Evolutionary conservation across 1,140 invertebrate genomes (phyloP).

Genomic region (Dolichoris vasculosae): DNA sequence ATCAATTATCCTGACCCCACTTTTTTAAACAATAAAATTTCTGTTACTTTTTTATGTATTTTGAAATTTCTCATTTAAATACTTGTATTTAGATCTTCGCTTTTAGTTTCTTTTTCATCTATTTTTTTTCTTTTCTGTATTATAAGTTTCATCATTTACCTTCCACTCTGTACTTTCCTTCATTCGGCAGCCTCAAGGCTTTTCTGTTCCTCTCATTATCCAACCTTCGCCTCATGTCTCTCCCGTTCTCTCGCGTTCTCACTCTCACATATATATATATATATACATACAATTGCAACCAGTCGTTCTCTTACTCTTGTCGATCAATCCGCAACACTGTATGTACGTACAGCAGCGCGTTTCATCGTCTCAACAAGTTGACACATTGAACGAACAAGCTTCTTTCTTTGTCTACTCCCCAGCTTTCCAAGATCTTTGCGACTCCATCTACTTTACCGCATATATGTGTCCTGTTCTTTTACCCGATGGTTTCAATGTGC

Average conservation of each 20-base stretch:
- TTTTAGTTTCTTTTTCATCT: not conserved
- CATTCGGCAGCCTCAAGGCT: not conserved
- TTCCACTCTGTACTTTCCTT: not conserved
- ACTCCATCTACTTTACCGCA: not conserved
- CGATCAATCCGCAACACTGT: constrained; percentile 60
- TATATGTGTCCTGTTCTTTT: not conserved
- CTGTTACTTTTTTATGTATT: not conserved
- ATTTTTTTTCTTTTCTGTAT: not conserved
- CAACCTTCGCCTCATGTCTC: not conserved
- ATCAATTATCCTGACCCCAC: too few relatives aligned
- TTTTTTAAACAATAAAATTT: too few relatives aligned
- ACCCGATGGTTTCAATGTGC: not conserved
- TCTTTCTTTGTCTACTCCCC: constrained; percentile 18
- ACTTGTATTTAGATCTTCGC: not conserved
- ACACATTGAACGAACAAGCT: constrained; percentile 60
- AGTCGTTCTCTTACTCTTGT: not conserved
- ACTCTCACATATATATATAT: too few relatives aligned
- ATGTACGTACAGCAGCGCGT: not conserved
- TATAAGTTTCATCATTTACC: constrained; percentile 24
- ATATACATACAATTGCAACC: too few relatives aligned
- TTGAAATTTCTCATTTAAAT: constrained; percentile 6
- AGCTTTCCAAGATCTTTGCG: not conserved
- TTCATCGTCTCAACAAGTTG: constrained; percentile 62
- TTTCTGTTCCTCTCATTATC: not conserved
- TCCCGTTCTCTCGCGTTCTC: constrained; percentile 30